Percentiles rank a stretch among this genome's conserved stretches.
Conservation (phyloP, 2,797 vertebrate genomes). For the Dendrocincla tyrannina region DNA sequence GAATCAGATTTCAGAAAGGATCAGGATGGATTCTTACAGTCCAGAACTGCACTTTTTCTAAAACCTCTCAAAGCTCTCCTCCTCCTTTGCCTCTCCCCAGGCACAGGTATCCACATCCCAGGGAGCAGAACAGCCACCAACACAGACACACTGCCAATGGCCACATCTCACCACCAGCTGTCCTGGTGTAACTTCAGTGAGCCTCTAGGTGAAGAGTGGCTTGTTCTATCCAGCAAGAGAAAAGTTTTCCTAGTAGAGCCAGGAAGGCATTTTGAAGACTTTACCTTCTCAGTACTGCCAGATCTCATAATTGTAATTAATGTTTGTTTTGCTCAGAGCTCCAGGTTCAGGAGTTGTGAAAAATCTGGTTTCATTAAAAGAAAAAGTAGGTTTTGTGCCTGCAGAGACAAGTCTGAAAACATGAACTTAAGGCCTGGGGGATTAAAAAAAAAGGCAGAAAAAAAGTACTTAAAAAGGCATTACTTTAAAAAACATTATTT, state of each 20-base stretch:
- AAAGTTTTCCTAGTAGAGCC: background rate
- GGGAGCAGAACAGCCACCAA: background rate
- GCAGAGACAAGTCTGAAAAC: slow-evolving; percentile 33
- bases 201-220: background rate
- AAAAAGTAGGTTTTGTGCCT: slow-evolving; percentile 13
- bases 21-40: background rate
- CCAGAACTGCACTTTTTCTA: background rate
- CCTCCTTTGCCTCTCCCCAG: background rate
- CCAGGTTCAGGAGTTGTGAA: slow-evolving; percentile 17
- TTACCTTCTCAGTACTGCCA: background rate
- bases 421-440: background rate
- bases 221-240: background rate
- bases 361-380: slow-evolving; percentile 32
- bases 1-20: background rate
- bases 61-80: background rate
- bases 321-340: slow-evolving; percentile 16
- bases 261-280: slow-evolving; percentile 4
- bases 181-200: background rate
- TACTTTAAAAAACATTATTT: background rate
- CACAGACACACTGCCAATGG: background rate
- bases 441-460: background rate
- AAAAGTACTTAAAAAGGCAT: background rate
- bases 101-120: background rate
- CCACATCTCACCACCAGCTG: background rate
- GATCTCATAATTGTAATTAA: background rate